Evolutionary conservation across 2,113 vertebrate genomes (phyloP).

Genomic region (Rallus limicola): DNA sequence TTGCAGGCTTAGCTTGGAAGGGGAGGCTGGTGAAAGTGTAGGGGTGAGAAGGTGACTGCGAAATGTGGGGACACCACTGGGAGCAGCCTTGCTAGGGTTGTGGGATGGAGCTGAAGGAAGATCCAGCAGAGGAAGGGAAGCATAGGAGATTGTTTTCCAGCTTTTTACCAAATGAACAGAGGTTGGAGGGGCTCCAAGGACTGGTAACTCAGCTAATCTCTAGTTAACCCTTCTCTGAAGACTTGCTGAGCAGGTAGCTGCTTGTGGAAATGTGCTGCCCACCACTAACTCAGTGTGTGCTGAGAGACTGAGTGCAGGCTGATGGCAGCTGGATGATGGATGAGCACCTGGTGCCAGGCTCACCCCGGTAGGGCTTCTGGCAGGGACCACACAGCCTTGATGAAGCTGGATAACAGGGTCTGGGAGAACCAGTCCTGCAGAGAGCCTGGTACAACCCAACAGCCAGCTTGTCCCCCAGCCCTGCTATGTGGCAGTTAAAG

Average conservation of each 20-base stretch:
- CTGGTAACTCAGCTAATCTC: neutral
- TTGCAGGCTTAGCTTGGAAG: neutral
- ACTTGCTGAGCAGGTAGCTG: neutral
- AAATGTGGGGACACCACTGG: neutral
- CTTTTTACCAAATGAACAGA: neutral
- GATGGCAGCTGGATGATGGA: no score
- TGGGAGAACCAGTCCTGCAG: neutral
- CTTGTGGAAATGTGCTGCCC: rapidly evolving
- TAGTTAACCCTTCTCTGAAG: neutral
- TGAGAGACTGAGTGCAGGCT: neutral
- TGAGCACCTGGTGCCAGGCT: neutral
- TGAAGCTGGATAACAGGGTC: neutral
- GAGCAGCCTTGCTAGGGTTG: neutral
- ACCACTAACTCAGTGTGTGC: rapidly evolving
- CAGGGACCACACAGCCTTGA: neutral
- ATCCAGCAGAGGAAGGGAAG: neutral
- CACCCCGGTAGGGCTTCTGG: rapidly evolving
- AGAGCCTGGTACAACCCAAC: neutral
- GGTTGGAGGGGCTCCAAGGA: neutral
- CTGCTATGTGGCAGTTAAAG: neutral
- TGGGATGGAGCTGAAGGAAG: neutral
- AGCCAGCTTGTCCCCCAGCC: neutral
- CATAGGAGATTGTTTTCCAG: neutral
- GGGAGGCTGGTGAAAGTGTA: neutral
- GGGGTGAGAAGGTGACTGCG: neutral